Evolutionary conservation across 2,888 invertebrate genomes (phyloP), one percentile per base, ranked within the genome.

Genomic region (Eupithecia abbreviata): DNA sequence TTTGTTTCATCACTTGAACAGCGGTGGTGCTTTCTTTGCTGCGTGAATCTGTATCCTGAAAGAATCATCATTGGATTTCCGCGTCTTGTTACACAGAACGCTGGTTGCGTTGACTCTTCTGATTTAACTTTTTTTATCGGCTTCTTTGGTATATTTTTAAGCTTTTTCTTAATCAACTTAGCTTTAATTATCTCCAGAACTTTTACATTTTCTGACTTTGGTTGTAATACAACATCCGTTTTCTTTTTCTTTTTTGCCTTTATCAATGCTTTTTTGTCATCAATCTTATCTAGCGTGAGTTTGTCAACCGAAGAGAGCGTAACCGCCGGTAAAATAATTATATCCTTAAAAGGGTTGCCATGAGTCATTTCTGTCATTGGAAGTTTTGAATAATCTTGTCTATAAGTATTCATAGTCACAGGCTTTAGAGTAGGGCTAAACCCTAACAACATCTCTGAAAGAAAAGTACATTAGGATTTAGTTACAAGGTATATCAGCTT

Each of bases 381-480:
- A 58, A 18, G 65, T 13, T 65, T 41, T 65, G 30, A n/a, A 65
- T 65, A 41, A 41, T 41, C 13, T 2, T 13, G 13, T 41, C 41
- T 65, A 65, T 6, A 41, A 3, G 9, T 43, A 67, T 15, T 3
- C 15, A n/a, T n/a, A 9, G 43, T 7, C 15, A 42, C 67, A 15
- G 43, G 42, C 67, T 15, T 67, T 15, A 67, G n/a, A 42, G 15
- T n/a, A 43, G 67, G 43, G 9, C 9, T 67, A 67, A 67, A 67
- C 15, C 43, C 67, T 43, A 43, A 67, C n/a, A 67, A 67, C 3
- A n/a, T n/a, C 42, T 67, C 67, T 67, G 67, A 43, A 67, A 67
- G 9, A 42, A 67, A 67, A 67, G 3, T 58, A 58, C 9, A 58
- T n/a, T 9, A 18, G 18, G 7, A 18, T 58, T 58, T 58, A 58